Evolutionary conservation across 2,113 vertebrate genomes (phyloP).

Genomic region (Caranx melampygus): DNA sequence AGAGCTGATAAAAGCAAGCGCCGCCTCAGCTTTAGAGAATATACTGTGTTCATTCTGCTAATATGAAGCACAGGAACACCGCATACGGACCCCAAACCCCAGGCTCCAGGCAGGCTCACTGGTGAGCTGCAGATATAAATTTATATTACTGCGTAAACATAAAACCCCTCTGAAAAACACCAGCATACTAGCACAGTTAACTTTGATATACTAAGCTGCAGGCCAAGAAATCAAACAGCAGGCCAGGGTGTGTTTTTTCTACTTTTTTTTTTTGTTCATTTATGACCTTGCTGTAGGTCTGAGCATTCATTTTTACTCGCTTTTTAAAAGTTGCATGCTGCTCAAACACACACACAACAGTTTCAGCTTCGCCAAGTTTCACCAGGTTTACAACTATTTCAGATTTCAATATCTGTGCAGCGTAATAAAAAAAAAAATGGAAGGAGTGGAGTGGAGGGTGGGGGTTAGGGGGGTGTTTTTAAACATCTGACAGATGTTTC

Average conservation of each 20-base stretch:
- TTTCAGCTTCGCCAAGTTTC: neutral
- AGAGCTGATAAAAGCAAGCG: slow-evolving; percentile 5
- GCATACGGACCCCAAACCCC: neutral
- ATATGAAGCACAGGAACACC: neutral
- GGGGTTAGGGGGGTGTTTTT: neutral
- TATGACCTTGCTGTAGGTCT: neutral
- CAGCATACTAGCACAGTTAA: neutral
- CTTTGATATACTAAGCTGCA: neutral
- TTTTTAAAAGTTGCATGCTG: neutral
- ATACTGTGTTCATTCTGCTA: neutral
- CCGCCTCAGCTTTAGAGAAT: neutral
- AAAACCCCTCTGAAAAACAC: neutral
- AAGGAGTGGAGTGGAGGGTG: neutral
- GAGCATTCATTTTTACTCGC: neutral
- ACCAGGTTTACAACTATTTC: neutral
- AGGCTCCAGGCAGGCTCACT: neutral
- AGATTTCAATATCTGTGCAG: neutral
- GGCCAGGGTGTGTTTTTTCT: neutral
- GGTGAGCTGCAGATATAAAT: slow-evolving; percentile 8
- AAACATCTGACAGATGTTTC: slow-evolving; percentile 37
- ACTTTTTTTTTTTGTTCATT: neutral
- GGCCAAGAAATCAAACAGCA: neutral
- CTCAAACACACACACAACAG: neutral
- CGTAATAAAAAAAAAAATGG: neutral
- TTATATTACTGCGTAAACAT: neutral